Conservation (phyloP, 2,888 invertebrate species). For the Tridacna gigas region DNA sequence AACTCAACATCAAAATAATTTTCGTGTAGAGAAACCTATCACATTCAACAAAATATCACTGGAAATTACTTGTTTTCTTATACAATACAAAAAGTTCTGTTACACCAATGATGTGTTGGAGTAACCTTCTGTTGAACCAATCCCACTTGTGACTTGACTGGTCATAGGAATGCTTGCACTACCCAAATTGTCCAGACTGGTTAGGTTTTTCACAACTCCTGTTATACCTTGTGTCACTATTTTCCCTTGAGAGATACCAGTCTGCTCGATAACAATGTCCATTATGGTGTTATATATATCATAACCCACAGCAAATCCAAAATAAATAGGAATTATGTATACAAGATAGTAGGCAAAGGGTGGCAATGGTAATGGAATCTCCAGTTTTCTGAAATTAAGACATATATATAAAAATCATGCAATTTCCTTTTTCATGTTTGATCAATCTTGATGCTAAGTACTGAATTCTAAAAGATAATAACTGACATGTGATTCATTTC, state of each 20-base stretch:
- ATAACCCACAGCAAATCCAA: constrained; percentile 80
- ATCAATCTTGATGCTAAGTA: no score
- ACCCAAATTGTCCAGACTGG: neutral
- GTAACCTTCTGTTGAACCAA: constrained; percentile 12
- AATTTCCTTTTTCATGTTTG: no score
- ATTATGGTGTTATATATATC: constrained; percentile 73
- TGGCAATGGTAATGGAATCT: constrained; percentile 77
- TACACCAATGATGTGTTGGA: constrained; percentile 2
- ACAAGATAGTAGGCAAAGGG: constrained; percentile 69
- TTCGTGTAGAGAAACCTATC: no score
- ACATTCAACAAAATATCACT: no score
- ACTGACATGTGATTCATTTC: no score
- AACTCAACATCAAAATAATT: no score
- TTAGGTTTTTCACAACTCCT: constrained; percentile 53
- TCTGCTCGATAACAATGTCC: constrained; percentile 61
- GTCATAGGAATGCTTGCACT: neutral
- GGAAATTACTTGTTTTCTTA: no score
- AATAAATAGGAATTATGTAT: constrained; percentile 79
- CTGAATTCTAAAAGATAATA: no score
- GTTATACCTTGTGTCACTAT: constrained; percentile 59
- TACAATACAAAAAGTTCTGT: neutral
- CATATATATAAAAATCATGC: no score
- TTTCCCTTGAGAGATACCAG: constrained; percentile 52
- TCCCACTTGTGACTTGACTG: neutral
- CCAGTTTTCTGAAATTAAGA: constrained; percentile 71